Percentiles rank a stretch among this genome's conserved stretches.
Conservation (phyloP, 1,140 invertebrate species). For the Druon quercuslanigerum region DNA sequence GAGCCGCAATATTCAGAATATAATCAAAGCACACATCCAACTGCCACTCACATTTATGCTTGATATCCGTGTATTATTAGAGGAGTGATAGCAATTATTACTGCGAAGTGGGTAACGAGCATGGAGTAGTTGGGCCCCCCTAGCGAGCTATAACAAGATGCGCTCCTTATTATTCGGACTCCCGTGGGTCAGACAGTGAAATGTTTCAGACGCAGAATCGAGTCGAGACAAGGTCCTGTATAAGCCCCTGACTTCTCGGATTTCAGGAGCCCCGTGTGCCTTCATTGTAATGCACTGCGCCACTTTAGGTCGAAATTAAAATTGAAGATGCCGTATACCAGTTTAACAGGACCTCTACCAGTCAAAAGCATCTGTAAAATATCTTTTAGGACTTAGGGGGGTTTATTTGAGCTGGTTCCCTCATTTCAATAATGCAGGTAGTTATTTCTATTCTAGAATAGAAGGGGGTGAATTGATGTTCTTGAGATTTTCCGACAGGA, state of each 20-base stretch:
- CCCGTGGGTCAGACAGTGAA: constrained; percentile 47
- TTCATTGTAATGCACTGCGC: constrained; percentile 19
- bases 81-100: constrained; percentile 24
- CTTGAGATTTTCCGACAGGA: no score
- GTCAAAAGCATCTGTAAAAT: background rate
- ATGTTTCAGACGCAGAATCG: constrained; percentile 26
- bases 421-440: no score
- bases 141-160: constrained; percentile 53
- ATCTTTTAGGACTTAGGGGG: no score
- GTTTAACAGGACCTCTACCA: background rate
- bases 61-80: constrained; percentile 21
- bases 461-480: no score
- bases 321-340: background rate
- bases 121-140: constrained; percentile 46
- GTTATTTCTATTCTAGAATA: no score
- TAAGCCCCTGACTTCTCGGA: constrained; percentile 21
- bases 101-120: constrained; percentile 22
- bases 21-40: background rate
- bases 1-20: background rate
- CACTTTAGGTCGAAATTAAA: constrained; percentile 24
- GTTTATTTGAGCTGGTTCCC: no score
- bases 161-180: constrained; percentile 49
- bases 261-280: constrained; percentile 8
- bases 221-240: constrained; percentile 28
- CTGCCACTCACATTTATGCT: background rate